phyloP scores from a whole-genome alignment of 2,888 invertebrate genomes.

The Drosophila lacicola region DNA sequence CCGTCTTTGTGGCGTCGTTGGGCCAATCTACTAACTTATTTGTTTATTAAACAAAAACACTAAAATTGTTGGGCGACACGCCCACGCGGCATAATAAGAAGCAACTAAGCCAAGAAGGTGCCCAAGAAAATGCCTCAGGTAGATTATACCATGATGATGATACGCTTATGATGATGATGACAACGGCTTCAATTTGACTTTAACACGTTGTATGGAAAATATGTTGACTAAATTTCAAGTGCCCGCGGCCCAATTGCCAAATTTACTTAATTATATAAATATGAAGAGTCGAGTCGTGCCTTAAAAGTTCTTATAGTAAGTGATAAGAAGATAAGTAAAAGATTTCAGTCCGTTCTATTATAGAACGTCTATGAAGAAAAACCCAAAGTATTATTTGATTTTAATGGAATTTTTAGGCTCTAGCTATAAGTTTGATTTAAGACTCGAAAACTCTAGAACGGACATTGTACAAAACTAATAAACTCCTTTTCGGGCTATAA shows the following conservation, averaged over 20 bases:
- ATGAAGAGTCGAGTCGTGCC: background rate
- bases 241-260: background rate
- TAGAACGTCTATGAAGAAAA: background rate
- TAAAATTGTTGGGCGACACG: constrained; percentile 65
- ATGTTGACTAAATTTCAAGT: constrained; percentile 8
- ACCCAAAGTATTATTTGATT: too few species aligned
- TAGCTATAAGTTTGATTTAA: too few species aligned
- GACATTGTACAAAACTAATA: too few species aligned
- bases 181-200: constrained; percentile 16
- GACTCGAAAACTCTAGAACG: too few species aligned
- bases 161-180: constrained; percentile 12
- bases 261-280: background rate
- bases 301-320: constrained; percentile 3
- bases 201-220: constrained; percentile 24
- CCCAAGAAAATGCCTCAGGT: constrained; percentile 25
- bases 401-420: too few species aligned
- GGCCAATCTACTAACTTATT: constrained; percentile 65
- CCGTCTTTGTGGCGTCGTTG: constrained; percentile 67
- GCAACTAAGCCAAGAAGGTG: constrained; percentile 18
- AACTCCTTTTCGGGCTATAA: too few species aligned
- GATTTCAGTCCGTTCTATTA: too few species aligned
- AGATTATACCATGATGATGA: constrained; percentile 10
- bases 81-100: constrained; percentile 44
- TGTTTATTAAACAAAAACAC: constrained; percentile 76
- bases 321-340: background rate